A percentile compares a stretch with the other conserved stretches of the same genome.
phyloP scores from a whole-genome alignment of 1,140 invertebrate genomes.

The Vanessa atalanta region DNA sequence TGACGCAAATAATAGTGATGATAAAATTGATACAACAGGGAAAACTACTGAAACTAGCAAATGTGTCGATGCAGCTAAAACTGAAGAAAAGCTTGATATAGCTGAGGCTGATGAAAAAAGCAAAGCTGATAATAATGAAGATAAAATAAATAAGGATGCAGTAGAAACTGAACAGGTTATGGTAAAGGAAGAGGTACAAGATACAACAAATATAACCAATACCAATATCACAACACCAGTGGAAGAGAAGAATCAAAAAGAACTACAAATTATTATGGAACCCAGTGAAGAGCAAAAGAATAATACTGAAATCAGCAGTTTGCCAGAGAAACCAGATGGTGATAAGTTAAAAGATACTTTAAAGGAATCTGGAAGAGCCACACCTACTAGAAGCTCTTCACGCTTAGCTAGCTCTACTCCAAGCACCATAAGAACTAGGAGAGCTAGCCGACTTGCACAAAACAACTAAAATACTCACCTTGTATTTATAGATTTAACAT shows the following conservation, averaged over 20 bases:
- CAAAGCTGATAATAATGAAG: not conserved
- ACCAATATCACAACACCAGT: not conserved
- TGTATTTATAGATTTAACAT: not conserved
- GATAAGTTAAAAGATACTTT: conserved; percentile 27
- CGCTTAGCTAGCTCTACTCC: conserved; percentile 52
- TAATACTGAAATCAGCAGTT: not conserved
- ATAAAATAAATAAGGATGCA: conserved; percentile 12
- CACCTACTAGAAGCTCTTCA: conserved; percentile 52
- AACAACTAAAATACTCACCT: conserved; percentile 14
- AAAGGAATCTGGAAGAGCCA: conserved; percentile 42
- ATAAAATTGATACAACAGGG: conserved; percentile 12
- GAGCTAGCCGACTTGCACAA: conserved; percentile 53
- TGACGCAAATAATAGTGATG: conserved; percentile 14
- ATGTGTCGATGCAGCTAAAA: not conserved
- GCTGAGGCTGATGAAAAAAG: not conserved
- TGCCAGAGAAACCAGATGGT: conserved; percentile 15
- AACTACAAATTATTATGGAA: conserved; percentile 6
- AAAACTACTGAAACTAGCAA: not conserved
- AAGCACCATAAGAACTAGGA: conserved; percentile 55
- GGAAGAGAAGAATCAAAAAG: not conserved
- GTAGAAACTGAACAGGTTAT: not conserved
- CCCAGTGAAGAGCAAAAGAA: conserved; percentile 11
- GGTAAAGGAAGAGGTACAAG: not conserved
- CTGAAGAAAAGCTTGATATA: not conserved
- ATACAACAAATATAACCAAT: too few relatives aligned